These are phyloP conservation scores for Perccottus glenii DNA, from an alignment of 2,113 vertebrate genomes.

Conservation along the genomic window DNA sequence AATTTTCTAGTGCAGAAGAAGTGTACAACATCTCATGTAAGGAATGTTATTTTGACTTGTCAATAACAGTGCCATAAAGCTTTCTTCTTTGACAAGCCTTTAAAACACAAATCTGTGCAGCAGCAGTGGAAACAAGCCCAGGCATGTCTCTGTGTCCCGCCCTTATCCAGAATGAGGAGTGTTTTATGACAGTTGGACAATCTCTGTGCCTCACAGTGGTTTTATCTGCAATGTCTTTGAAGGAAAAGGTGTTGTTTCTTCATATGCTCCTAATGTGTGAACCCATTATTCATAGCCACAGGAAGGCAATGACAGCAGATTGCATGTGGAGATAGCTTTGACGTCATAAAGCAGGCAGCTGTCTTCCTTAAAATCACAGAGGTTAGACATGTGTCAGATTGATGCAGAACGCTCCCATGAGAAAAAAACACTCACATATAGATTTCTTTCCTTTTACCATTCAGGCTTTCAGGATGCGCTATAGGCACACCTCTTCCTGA, in stretches of 20 bases:
- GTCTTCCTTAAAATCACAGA: constrained; percentile 13
- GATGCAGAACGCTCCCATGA: constrained; percentile 2
- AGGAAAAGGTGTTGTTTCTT: constrained; percentile 21
- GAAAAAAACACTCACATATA: background rate
- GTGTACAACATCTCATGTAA: background rate
- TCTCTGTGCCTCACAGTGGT: background rate
- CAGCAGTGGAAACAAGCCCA: constrained; percentile 27
- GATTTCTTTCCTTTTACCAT: background rate
- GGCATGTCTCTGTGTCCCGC: constrained; percentile 26
- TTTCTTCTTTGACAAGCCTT: constrained; percentile 15
- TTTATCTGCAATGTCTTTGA: constrained; percentile 16
- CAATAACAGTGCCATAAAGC: constrained; percentile 7
- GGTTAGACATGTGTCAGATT: constrained; percentile 17
- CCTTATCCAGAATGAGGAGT: constrained; percentile 49
- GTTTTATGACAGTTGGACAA: constrained; percentile 29
- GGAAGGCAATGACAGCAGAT: constrained; percentile 25
- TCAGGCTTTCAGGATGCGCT: background rate
- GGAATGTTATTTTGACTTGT: constrained; percentile 2
- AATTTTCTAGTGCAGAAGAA: no score
- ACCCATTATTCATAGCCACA: constrained; percentile 35
- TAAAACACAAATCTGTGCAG: constrained; percentile 24
- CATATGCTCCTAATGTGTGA: constrained; percentile 26
- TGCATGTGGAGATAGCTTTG: constrained; percentile 22
- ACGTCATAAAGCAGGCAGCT: constrained; percentile 20
- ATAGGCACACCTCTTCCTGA: background rate